Evolutionary conservation across 2,113 vertebrate species (phyloP).

Genomic region (Acanthochromis polyacanthus): DNA sequence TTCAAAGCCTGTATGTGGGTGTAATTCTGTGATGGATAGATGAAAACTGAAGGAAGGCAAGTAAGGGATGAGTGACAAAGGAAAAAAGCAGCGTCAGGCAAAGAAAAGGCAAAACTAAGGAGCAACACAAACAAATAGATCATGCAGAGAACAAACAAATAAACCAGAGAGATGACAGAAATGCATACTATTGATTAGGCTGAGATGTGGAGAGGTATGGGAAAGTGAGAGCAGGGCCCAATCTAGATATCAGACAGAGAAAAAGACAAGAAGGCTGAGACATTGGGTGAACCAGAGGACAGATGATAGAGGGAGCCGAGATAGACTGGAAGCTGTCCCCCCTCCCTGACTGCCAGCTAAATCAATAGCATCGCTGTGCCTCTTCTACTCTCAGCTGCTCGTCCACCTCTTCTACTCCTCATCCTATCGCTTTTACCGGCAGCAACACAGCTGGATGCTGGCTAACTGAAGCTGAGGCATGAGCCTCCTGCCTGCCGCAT

Average conservation of each 20-base stretch:
- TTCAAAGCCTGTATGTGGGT: constrained; percentile 57
- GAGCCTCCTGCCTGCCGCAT: constrained; percentile 22
- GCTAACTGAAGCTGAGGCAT: constrained; percentile 53
- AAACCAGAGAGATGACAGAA: constrained; percentile 29
- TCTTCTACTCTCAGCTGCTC: constrained; percentile 44
- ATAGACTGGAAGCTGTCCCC: constrained; percentile 63
- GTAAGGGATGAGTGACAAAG: constrained; percentile 3
- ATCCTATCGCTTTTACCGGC: constrained; percentile 44
- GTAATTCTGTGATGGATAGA: constrained; percentile 32
- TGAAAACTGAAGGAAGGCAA: constrained; percentile 4
- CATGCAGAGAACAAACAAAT: constrained; percentile 22
- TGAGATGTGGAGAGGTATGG: constrained; percentile 10
- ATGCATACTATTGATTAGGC: constrained; percentile 32
- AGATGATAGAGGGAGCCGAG: constrained; percentile 48
- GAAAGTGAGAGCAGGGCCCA: constrained; percentile 36
- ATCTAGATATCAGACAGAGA: constrained; percentile 41
- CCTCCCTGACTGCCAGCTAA: constrained; percentile 55
- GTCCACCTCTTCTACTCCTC: constrained; percentile 19
- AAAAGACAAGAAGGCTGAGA: constrained; percentile 41
- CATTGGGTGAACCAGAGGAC: constrained; percentile 24
- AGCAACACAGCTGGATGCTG: constrained; percentile 56
- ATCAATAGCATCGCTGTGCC: constrained; percentile 60
- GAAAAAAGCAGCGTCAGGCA: no score
- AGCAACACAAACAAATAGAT: constrained; percentile 4
- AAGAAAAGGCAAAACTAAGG: background rate